These are phyloP conservation scores for Prunella fulvescens DNA, from an alignment of 2,113 vertebrate genomes.

Conservation along the genomic window DNA sequence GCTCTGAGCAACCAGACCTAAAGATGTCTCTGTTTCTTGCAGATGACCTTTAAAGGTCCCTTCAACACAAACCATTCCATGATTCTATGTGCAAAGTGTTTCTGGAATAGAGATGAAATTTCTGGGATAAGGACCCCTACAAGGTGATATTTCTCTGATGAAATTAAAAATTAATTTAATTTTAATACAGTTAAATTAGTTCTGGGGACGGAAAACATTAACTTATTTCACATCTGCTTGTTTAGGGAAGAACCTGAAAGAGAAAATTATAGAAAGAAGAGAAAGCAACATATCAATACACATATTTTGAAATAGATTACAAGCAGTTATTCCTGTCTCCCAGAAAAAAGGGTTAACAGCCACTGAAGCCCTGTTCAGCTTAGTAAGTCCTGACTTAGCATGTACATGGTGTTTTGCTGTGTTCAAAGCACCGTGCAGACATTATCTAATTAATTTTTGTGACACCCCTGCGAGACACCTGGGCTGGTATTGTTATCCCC, in stretches of 20 bases:
- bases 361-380: background rate
- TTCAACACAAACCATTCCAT: background rate
- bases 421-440: constrained; percentile 9
- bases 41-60: background rate
- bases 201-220: background rate
- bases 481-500: constrained; percentile 20
- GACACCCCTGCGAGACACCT: constrained; percentile 20
- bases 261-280: background rate
- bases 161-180: background rate
- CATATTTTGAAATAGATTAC: background rate
- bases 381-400: background rate
- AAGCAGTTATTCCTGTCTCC: background rate
- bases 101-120: background rate
- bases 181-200: background rate
- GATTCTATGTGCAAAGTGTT: background rate
- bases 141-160: background rate
- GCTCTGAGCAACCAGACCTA: background rate
- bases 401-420: background rate
- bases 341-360: background rate
- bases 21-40: background rate
- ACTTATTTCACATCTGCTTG: background rate
- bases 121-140: background rate
- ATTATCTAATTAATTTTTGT: constrained; percentile 54
- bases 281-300: background rate
- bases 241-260: background rate